A percentile compares a stretch with the other conserved stretches of the same genome.
Conservation (phyloP, 1,140 invertebrate genomes). For the Thaumatotibia leucotreta region DNA sequence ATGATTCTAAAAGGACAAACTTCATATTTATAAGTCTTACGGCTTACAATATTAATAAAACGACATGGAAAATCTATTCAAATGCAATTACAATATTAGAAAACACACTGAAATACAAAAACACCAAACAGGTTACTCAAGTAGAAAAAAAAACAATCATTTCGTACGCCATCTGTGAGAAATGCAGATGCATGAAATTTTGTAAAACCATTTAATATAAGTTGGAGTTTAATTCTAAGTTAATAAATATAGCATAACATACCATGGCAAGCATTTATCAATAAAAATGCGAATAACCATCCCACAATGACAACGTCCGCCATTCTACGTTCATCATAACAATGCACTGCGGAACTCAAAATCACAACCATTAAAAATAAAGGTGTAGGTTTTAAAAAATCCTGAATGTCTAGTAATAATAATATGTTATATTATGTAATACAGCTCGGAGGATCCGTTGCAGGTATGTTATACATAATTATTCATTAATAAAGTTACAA, state of each 20-base stretch:
- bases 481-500: background rate
- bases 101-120: background rate
- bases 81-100: background rate
- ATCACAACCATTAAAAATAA: slow-evolving; percentile 1
- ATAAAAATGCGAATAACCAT: slow-evolving; percentile 73
- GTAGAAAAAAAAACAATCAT: slow-evolving; percentile 4
- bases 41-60: background rate
- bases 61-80: background rate
- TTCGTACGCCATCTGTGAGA: background rate
- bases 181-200: background rate
- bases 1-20: background rate
- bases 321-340: slow-evolving; percentile 76
- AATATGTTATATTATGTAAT: too few species aligned
- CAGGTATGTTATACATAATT: too few species aligned
- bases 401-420: too few species aligned
- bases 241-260: slow-evolving; percentile 25
- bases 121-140: background rate
- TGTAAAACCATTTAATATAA: background rate
- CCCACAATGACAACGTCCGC: slow-evolving; percentile 71
- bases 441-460: too few species aligned
- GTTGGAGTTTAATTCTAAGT: background rate
- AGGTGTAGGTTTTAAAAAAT: background rate
- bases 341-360: slow-evolving; percentile 45
- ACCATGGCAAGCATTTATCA: slow-evolving; percentile 68
- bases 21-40: background rate